phyloP scores from a whole-genome alignment of 2,888 invertebrate species.

The Brachyopa scutellaris region DNA sequence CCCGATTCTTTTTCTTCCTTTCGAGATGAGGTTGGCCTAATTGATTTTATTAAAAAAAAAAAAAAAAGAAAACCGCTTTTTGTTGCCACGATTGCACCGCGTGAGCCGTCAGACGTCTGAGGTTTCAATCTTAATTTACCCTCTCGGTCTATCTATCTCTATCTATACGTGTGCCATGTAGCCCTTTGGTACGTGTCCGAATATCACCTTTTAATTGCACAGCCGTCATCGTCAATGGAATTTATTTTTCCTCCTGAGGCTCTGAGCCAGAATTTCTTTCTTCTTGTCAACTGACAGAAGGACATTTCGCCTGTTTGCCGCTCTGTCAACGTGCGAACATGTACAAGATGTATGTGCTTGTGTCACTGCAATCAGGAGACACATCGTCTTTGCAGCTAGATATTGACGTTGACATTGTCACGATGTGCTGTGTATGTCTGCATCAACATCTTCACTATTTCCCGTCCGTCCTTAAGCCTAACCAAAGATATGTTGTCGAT shows the following conservation, averaged over 20 bases:
- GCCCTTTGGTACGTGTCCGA: conserved; percentile 52
- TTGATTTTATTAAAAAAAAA: conserved; percentile 43
- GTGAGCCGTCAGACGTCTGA: conserved; percentile 10
- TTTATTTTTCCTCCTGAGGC: no score
- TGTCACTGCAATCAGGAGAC: neutral
- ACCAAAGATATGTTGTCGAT: neutral
- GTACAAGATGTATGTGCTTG: neutral
- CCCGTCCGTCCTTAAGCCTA: conserved; percentile 1
- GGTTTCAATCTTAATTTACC: conserved; percentile 57
- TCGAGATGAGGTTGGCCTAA: conserved; percentile 30
- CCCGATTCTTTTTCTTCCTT: neutral
- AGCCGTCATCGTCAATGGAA: neutral
- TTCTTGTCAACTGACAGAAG: neutral
- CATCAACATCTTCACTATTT: conserved; percentile 26
- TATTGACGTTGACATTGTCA: conserved; percentile 22
- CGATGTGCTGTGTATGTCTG: conserved; percentile 14
- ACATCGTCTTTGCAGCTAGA: neutral
- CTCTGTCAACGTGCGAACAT: neutral
- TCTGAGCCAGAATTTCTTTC: neutral
- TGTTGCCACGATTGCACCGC: no score
- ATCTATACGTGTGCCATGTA: no score
- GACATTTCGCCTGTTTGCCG: neutral
- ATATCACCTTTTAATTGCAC: conserved; percentile 20
- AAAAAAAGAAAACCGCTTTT: no score
- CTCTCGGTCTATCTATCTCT: no score